These are phyloP conservation scores for Cyclophora albipunctata DNA, from an alignment of 2,888 invertebrate species.

Conservation along the genomic window DNA sequence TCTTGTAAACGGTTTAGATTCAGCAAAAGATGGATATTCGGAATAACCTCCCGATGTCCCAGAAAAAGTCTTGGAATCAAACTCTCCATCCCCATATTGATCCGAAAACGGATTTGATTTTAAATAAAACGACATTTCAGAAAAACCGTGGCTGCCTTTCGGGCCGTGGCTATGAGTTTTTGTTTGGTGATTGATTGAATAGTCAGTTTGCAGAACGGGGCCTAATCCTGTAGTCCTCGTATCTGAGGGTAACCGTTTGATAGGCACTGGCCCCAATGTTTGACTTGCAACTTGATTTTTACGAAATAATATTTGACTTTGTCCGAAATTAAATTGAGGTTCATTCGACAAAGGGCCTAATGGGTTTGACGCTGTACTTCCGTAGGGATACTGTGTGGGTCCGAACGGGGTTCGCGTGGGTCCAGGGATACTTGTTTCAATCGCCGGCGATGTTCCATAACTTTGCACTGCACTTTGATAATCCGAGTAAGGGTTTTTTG, in stretches of 20 bases:
- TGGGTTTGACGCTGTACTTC: neutral
- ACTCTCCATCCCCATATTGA: constrained; percentile 10
- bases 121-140: constrained; percentile 32
- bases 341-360: neutral
- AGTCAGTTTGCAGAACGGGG: constrained; percentile 21
- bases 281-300: neutral
- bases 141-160: constrained; percentile 29
- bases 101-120: constrained; percentile 27
- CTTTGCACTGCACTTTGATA: constrained; percentile 9
- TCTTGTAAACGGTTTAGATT: constrained; percentile 5
- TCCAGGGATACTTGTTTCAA: constrained; percentile 1
- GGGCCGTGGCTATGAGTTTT: constrained; percentile 31
- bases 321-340: constrained; percentile 3
- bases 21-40: no score
- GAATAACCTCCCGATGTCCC: no score
- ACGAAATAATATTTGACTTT: neutral
- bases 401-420: neutral
- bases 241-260: constrained; percentile 11
- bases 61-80: constrained; percentile 10
- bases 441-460: constrained; percentile 7
- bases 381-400: neutral
- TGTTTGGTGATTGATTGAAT: constrained; percentile 24
- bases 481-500: constrained; percentile 19
- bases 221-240: constrained; percentile 14
- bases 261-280: constrained; percentile 14